These are phyloP conservation scores for Paelopatides confundens DNA, from an alignment of 53 echinoderm and acorn worm species.

Conservation along the genomic window DNA sequence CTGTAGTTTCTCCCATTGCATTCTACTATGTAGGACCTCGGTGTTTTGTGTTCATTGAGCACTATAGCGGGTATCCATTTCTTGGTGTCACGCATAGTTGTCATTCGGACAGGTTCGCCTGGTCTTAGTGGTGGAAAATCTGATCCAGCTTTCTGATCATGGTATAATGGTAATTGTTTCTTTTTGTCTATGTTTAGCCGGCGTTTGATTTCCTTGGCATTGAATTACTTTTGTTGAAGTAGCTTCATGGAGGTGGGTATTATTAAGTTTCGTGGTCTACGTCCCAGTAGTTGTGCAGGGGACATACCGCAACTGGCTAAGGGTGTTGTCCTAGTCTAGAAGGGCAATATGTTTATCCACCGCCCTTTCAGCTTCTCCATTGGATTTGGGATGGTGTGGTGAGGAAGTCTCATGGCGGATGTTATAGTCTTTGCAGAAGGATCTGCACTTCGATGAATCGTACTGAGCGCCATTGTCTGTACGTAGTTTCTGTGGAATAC, in stretches of 20 bases:
- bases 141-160: too few relatives aligned
- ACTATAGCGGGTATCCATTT: too few relatives aligned
- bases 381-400: conserved; percentile 35
- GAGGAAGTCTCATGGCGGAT: conserved; percentile 10
- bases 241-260: conserved; percentile 57
- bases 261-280: conserved; percentile 66
- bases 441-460: conserved; percentile 30
- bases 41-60: too few relatives aligned
- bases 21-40: too few relatives aligned
- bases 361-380: conserved; percentile 34
- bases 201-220: conserved; percentile 39
- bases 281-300: conserved; percentile 73
- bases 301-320: conserved; percentile 57
- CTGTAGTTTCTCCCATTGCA: too few relatives aligned
- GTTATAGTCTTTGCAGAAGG: conserved; percentile 40
- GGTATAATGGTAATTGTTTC: conserved; percentile 36
- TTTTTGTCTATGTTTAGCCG: not conserved
- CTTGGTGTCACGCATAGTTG: too few relatives aligned
- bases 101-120: too few relatives aligned
- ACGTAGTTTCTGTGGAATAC: conserved; percentile 67
- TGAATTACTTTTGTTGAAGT: conserved; percentile 38
- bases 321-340: conserved; percentile 59
- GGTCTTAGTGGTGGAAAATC: too few relatives aligned
- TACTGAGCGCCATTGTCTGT: conserved; percentile 72
- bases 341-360: conserved; percentile 60